Base-by-base conservation (phyloP, 2,888 invertebrate genomes). In the Carabus problematicus region DNA sequence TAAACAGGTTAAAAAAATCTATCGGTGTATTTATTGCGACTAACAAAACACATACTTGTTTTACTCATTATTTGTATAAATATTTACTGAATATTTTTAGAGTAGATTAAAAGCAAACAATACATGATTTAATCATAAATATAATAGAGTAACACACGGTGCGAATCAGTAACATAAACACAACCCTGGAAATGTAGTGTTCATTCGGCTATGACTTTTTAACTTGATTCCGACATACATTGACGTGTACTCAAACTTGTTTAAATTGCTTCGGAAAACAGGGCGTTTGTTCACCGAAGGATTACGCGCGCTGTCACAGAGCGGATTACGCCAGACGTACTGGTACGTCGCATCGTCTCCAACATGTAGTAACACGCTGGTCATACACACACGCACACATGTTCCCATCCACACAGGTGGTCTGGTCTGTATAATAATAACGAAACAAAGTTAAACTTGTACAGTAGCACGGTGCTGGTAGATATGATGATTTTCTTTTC, bases 61-160 rank as follows among this genome's bases (percentile, higher is more conserved):
- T 56, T 8, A 29, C 52, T 52, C 52, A 19, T 52, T 39, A 56
- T 39, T 39, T 56, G 29, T 29, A 56, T 56, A 56, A 56, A 56
- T 56, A 56, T 56, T 56, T 56, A 39, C 56, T 4, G 19, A 19
- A 18, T n/a, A n/a, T 56, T 56, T 56, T 56, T 56, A 40, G n/a
- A 39, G 12, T 18, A 39, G 40, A 56, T 56, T 56, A 40, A 56
- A 56, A 56, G 40, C 56, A 56, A 56, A 56, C 56, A 56, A 56
- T 29, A 12, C 11, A 12, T n/a, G 56, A 56, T 56, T 56, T 56
- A 39, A 56, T 39, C 56, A 40, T 56, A 56, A 56, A 56, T 56
- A 56, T n/a, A 18, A 56, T 56, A 56, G n/a, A 29, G 14, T 12
- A 19, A 19, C 19, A 4, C 19, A 3, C 45, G 12, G 45, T 12